Conservation (phyloP, 2,113 vertebrate genomes). For the Collichthys lucidus region DNA sequence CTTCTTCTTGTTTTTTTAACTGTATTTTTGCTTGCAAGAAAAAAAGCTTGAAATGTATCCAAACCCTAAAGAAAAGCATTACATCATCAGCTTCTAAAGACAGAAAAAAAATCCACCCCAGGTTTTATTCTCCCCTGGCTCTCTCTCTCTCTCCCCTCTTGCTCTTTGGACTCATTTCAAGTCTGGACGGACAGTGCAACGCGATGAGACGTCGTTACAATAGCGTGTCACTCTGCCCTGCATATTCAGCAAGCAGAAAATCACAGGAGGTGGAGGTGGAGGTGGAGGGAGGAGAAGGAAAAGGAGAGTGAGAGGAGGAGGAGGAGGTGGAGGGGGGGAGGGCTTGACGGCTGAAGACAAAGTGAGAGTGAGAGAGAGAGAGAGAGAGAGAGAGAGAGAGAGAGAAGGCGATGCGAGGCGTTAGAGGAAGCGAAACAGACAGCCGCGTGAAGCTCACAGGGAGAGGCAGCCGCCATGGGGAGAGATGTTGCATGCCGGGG, state of each 20-base stretch:
- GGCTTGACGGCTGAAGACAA: slow-evolving; percentile 71
- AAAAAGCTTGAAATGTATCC: not conserved
- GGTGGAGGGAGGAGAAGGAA: not conserved
- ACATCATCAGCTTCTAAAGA: not conserved
- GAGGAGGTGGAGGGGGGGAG: slow-evolving; percentile 32
- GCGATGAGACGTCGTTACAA: slow-evolving; percentile 62
- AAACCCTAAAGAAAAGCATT: not conserved
- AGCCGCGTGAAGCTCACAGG: slow-evolving; percentile 75
- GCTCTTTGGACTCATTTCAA: slow-evolving; percentile 41
- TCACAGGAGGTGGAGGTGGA: slow-evolving; percentile 48
- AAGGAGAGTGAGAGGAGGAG: not conserved
- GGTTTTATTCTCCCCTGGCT: slow-evolving; percentile 18
- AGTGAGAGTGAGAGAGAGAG: slow-evolving; percentile 49
- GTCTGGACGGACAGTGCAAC: slow-evolving; percentile 38
- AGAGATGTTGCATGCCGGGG: slow-evolving; percentile 69
- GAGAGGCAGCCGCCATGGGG: slow-evolving; percentile 80
- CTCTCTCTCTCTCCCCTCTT: not conserved
- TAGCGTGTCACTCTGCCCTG: slow-evolving; percentile 67
- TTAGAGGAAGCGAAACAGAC: slow-evolving; percentile 67
- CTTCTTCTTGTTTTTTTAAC: too few relatives aligned
- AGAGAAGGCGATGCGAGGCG: slow-evolving; percentile 36
- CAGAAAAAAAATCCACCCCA: not conserved
- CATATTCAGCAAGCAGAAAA: slow-evolving; percentile 74
- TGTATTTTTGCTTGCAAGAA: not conserved
- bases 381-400: not conserved